A percentile compares a stretch with the other conserved stretches of the same genome.
These are phyloP conservation scores for Atractosteus spatula DNA, from an alignment of 2,113 vertebrate genomes.

Conservation along the genomic window DNA sequence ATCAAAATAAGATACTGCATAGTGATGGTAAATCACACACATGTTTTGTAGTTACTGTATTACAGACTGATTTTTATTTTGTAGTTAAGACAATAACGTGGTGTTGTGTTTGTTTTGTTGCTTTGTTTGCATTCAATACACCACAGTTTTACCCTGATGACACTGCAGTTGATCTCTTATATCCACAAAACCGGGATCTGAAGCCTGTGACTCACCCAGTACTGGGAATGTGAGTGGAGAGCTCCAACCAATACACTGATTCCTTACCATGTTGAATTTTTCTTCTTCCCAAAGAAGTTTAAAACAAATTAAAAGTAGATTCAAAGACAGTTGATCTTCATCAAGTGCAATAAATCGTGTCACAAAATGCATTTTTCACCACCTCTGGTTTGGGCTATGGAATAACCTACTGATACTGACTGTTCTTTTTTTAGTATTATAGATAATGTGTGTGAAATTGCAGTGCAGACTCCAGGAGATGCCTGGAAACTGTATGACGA, in stretches of 20 bases:
- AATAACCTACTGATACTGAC: no score
- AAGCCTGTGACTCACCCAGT: constrained; percentile 54
- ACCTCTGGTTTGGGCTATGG: no score
- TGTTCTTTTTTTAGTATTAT: constrained; percentile 48
- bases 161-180: constrained; percentile 65
- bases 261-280: no score
- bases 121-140: background rate
- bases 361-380: no score
- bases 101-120: background rate
- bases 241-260: background rate
- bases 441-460: constrained; percentile 37
- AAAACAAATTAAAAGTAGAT: no score
- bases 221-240: constrained; percentile 67
- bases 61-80: background rate
- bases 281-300: no score
- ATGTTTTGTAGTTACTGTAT: no score
- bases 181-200: constrained; percentile 41
- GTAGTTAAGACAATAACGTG: background rate
- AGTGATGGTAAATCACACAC: no score
- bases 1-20: no score
- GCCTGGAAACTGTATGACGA: constrained; percentile 51
- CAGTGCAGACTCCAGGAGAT: constrained; percentile 47
- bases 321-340: no score
- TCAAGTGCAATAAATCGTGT: no score
- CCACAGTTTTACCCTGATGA: constrained; percentile 65